Conservation (phyloP, 2,113 vertebrate species). For the Mystacornis crossleyi region DNA sequence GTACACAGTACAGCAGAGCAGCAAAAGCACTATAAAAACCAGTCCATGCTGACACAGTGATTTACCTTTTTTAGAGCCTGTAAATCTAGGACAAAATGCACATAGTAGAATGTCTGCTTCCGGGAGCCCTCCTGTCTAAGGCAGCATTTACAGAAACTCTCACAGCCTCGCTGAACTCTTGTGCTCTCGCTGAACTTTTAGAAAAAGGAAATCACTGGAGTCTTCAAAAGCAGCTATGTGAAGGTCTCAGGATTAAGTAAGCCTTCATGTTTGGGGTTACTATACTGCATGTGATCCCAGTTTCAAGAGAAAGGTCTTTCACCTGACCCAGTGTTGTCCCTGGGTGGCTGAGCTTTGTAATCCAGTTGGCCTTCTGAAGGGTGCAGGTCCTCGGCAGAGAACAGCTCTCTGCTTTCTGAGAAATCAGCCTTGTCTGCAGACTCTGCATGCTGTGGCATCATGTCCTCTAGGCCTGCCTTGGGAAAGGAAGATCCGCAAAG, state of each 20-base stretch:
- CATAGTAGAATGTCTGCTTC: neutral
- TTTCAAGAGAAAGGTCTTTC: neutral
- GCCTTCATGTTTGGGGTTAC: neutral
- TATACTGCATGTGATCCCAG: neutral
- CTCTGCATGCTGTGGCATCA: neutral
- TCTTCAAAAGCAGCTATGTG: neutral
- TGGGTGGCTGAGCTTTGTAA: neutral
- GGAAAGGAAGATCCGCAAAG: neutral
- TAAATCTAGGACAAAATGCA: neutral
- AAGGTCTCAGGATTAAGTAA: neutral
- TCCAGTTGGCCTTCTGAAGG: neutral
- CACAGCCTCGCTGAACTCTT: neutral
- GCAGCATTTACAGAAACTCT: neutral
- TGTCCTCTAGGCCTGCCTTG: neutral
- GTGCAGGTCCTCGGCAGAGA: neutral
- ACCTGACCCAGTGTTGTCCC: neutral
- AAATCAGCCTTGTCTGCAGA: neutral
- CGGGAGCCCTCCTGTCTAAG: neutral
- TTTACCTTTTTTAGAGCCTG: neutral
- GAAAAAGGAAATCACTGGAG: neutral
- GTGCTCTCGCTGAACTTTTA: neutral
- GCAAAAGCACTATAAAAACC: neutral
- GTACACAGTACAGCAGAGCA: neutral
- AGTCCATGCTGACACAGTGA: neutral
- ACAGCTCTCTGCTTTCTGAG: neutral